Evolutionary conservation across 2,888 invertebrate species (phyloP), one percentile per base, ranked within the genome.

Genomic region (Nymphalis c-album): DNA sequence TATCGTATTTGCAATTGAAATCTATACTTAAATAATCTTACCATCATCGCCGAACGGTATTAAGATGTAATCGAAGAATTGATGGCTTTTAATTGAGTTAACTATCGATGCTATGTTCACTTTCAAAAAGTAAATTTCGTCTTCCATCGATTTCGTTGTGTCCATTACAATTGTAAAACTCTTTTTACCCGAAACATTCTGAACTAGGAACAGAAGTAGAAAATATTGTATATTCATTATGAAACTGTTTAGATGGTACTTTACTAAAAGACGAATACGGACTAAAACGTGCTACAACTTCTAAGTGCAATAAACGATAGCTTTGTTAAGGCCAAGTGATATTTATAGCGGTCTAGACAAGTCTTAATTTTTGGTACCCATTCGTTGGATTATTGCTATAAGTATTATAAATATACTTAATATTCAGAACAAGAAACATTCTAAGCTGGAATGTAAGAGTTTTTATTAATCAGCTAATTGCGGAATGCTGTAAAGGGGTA

Each of bases 101-200:
- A 73, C 18, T 0, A 80, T 71, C 0, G 73, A 47, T 0, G 75
- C 69, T 1, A 87, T 70, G 64, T 82, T 81, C 0, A 72, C 68
- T 72, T 81, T 84, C 0, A 88, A 76, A 0, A 77, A n/a, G 7
- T 80, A 74, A 0, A 86, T 67, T 58, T 87, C 87, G 0, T 80
- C 77, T 22, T 59, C 47, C 87, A 88, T 88, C 0, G 88, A 87
- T 0, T 18, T 59, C 0, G 88, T 85, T 0, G 85, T 86, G 45
- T 89, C 89, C 0, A 86, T 10, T 0, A 89, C 83, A 2, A 89
- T 53, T 0, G 85, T 85, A 3, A 88, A 82, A 78, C 85, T 85
- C 72, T 73, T 80, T 0, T 80, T 69, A 55, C 72, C 40, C 10
- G 47, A n/a, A 2, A 10, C 64, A 53, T 16, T 22, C 47, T n/a